These are phyloP conservation scores for Indicator indicator DNA, from an alignment of 2,113 vertebrate genomes.

Conservation along the genomic window DNA sequence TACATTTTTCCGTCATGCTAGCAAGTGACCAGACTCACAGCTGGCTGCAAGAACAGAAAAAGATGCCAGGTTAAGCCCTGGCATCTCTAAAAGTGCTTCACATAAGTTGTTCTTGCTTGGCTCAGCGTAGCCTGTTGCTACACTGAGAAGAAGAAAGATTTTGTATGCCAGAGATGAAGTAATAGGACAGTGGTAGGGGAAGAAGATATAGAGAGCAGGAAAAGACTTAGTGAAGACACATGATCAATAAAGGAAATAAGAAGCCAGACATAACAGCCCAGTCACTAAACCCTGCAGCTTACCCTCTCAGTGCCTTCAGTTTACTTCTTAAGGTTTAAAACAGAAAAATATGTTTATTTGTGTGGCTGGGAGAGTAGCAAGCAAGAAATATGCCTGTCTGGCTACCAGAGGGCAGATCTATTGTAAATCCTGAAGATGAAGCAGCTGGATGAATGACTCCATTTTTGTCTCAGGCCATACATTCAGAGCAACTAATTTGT, in stretches of 20 bases:
- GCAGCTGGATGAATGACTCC: background rate
- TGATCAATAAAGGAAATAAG: background rate
- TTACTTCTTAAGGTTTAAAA: background rate
- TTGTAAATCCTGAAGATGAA: background rate
- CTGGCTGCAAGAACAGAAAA: background rate
- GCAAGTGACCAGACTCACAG: background rate
- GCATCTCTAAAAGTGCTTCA: background rate
- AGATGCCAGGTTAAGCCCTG: background rate
- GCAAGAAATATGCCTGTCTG: background rate
- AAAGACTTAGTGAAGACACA: background rate
- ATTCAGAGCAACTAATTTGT: background rate
- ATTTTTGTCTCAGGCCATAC: background rate
- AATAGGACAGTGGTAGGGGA: background rate
- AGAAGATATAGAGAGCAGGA: background rate
- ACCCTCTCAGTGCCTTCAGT: background rate
- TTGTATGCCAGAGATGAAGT: background rate
- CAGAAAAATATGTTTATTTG: background rate
- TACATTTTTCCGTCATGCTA: accelerated
- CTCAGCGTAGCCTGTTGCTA: background rate
- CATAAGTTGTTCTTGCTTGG: background rate
- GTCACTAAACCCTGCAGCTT: background rate
- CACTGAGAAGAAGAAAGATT: background rate
- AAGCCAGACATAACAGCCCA: background rate
- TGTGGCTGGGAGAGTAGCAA: background rate
- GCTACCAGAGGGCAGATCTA: background rate